These are phyloP conservation scores for Lampropteryx suffumata DNA, from an alignment of 2,888 invertebrate species.

Conservation along the genomic window DNA sequence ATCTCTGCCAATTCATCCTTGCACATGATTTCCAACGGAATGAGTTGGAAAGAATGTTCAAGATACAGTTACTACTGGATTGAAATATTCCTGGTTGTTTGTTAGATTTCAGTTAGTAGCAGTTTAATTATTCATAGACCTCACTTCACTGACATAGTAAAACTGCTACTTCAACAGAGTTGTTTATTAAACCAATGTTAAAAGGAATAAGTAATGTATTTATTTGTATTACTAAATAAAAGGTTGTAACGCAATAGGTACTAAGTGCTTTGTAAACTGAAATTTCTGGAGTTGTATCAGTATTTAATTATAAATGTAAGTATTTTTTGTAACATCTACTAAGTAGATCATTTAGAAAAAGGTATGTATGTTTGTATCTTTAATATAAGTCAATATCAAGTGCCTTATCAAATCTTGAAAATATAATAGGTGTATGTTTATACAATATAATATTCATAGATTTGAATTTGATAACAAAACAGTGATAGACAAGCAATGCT, in stretches of 20 bases:
- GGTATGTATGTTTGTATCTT: too few species aligned
- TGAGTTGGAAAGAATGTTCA: conserved; percentile 76
- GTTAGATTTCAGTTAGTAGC: conserved; percentile 13
- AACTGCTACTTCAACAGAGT: background rate
- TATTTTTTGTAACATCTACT: conserved; percentile 34
- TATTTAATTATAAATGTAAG: conserved; percentile 33
- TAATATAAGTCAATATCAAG: conserved; percentile 31
- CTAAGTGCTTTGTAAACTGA: background rate
- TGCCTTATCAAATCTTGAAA: conserved; percentile 41
- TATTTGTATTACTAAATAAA: background rate
- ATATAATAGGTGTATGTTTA: background rate
- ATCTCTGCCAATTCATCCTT: conserved; percentile 77
- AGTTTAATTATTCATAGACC: conserved; percentile 43
- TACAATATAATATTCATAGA: background rate
- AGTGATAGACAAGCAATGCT: too few species aligned
- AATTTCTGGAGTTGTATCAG: conserved; percentile 24
- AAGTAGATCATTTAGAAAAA: conserved; percentile 27
- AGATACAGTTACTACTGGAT: conserved; percentile 76
- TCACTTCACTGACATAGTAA: conserved; percentile 12
- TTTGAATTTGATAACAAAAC: too few species aligned
- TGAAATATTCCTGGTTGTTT: conserved; percentile 38
- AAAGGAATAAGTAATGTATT: too few species aligned
- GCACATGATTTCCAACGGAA: conserved; percentile 70
- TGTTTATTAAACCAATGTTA: too few species aligned
- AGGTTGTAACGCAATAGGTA: conserved; percentile 8